Conservation (phyloP, 2,888 invertebrate species). For the Rotaria socialis region DNA sequence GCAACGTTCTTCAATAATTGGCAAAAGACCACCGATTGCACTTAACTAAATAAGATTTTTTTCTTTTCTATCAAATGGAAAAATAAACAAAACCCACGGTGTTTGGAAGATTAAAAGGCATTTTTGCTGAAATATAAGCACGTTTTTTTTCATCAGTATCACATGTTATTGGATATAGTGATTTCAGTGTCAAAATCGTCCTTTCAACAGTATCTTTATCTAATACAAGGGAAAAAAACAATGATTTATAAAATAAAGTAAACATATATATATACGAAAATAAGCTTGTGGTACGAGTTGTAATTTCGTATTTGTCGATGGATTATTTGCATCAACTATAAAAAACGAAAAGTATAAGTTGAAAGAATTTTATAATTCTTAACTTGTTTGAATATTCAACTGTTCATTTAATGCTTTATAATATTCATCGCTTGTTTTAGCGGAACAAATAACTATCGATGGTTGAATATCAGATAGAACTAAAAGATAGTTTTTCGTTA, state of each 20-base stretch:
- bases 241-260: not conserved
- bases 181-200: not conserved
- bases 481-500: not conserved
- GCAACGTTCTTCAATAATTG: slow-evolving; percentile 16
- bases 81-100: not conserved
- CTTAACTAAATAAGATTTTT: not conserved
- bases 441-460: slow-evolving; percentile 3
- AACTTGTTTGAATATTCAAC: not conserved
- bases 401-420: slow-evolving; percentile 8
- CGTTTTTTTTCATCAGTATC: slow-evolving; percentile 22
- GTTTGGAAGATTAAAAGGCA: slow-evolving; percentile 32
- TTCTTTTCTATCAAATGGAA: not conserved
- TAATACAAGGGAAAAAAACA: not conserved
- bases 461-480: slow-evolving; percentile 33
- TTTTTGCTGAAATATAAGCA: slow-evolving; percentile 16
- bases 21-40: slow-evolving; percentile 28
- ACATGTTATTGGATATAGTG: slow-evolving; percentile 20
- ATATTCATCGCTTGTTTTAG: slow-evolving; percentile 22
- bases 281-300: slow-evolving; percentile 33
- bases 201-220: slow-evolving; percentile 32
- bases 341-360: not conserved
- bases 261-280: not conserved
- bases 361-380: not conserved
- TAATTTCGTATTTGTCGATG: not conserved
- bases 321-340: not conserved